phyloP scores from a whole-genome alignment of 2,888 invertebrate genomes.

The Melipona beecheii region DNA sequence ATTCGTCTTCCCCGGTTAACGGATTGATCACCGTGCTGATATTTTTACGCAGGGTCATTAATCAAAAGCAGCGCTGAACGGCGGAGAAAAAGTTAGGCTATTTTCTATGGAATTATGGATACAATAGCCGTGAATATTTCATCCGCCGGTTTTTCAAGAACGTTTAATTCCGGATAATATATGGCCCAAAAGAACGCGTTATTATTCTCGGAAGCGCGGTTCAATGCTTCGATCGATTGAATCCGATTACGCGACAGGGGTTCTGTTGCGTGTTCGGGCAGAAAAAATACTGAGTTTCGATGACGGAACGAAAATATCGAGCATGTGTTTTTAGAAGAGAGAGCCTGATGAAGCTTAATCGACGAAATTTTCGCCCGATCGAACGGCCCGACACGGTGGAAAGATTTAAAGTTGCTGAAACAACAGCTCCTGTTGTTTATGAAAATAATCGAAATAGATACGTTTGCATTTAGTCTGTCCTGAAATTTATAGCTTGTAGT shows the following conservation, averaged over 20 bases:
- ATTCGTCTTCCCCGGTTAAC: too few relatives aligned
- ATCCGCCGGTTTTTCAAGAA: background rate
- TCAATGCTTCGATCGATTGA: background rate
- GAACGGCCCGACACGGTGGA: background rate
- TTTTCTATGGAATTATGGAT: too few relatives aligned
- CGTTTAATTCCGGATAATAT: background rate
- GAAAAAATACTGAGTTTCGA: slow-evolving; percentile 14
- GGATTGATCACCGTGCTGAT: too few relatives aligned
- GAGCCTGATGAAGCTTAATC: slow-evolving; percentile 18
- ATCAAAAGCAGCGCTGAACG: too few relatives aligned
- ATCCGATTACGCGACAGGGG: slow-evolving; percentile 3
- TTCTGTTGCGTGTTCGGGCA: background rate
- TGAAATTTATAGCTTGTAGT: slow-evolving; percentile 1
- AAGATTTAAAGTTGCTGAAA: background rate
- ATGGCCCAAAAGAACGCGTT: background rate
- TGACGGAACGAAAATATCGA: slow-evolving; percentile 11
- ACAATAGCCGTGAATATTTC: too few relatives aligned
- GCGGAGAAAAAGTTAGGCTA: too few relatives aligned
- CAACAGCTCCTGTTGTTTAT: background rate
- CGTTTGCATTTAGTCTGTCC: too few relatives aligned
- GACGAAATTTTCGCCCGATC: slow-evolving; percentile 1
- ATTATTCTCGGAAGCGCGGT: background rate
- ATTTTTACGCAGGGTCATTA: too few relatives aligned
- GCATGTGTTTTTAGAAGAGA: slow-evolving; percentile 28
- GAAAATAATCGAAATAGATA: background rate